Conservation (phyloP, 2,888 invertebrate genomes). For the Brachylomia viminalis region DNA sequence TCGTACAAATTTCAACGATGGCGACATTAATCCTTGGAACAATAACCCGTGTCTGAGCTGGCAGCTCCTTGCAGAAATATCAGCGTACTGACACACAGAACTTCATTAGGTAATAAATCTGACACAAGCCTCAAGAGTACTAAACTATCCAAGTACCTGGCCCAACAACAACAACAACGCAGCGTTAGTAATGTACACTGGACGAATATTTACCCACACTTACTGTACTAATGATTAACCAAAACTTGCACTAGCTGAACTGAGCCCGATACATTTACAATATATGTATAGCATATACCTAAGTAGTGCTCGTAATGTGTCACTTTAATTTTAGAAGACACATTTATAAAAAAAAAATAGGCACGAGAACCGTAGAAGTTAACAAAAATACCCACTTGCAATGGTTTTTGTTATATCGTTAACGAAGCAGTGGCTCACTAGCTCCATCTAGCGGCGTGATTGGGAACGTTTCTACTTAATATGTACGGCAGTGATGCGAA, state of each 20-base stretch:
- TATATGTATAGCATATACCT: neutral
- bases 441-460: slow-evolving; percentile 7
- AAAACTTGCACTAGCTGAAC: neutral
- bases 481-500: neutral
- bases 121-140: neutral
- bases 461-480: neutral
- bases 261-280: neutral
- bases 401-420: neutral
- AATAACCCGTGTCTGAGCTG: too few species aligned
- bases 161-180: neutral
- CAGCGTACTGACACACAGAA: too few species aligned
- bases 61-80: too few species aligned
- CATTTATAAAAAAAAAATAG: neutral
- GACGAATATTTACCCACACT: neutral
- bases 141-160: neutral
- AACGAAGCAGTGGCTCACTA: neutral
- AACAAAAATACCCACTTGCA: neutral
- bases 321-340: neutral
- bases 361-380: neutral
- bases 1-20: neutral
- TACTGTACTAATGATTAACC: neutral
- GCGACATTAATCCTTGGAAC: neutral
- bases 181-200: neutral
- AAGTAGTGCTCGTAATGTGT: neutral
- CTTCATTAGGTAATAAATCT: too few species aligned